Percentiles rank a stretch among this genome's conserved stretches.
Conservation (phyloP, 35 echinoderm and acorn worm species). For the Holothuria glaberrima region DNA sequence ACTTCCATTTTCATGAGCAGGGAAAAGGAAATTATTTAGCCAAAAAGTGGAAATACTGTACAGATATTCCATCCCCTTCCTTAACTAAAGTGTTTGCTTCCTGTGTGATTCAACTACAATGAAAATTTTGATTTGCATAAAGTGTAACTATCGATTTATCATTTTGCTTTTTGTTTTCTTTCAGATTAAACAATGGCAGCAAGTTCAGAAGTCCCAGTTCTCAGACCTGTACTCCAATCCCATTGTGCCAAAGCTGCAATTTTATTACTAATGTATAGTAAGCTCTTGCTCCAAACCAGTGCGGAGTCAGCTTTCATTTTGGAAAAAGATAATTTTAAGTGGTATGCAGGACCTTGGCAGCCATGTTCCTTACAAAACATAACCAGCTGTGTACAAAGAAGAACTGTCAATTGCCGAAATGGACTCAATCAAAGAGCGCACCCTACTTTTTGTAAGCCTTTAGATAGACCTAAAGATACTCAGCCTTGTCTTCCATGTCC, state of each 20-base stretch:
- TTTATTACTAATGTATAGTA: background rate
- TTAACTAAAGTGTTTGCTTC: too few species aligned
- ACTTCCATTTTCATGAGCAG: too few species aligned
- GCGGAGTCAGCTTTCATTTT: conserved; percentile 36
- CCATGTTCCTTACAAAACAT: background rate
- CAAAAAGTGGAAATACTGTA: too few species aligned
- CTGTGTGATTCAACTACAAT: too few species aligned
- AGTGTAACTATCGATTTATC: background rate
- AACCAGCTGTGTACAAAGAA: background rate
- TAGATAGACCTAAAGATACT: conserved; percentile 26
- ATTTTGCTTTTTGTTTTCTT: background rate
- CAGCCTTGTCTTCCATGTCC: conserved; percentile 60
- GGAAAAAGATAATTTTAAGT: conserved; percentile 46
- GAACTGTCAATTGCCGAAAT: conserved; percentile 29
- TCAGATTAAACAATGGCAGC: too few species aligned
- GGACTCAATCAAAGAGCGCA: conserved; percentile 38
- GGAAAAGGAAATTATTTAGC: too few species aligned
- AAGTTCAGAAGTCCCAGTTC: background rate
- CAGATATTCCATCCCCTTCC: too few species aligned
- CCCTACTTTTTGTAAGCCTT: conserved; percentile 60
- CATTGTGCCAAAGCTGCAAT: background rate
- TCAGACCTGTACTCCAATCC: background rate
- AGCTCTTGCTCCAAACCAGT: background rate
- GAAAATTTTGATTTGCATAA: too few species aligned
- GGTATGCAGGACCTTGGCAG: conserved; percentile 9